Conservation (phyloP, 2,888 invertebrate species). For the Ectemnius cavifrons region DNA sequence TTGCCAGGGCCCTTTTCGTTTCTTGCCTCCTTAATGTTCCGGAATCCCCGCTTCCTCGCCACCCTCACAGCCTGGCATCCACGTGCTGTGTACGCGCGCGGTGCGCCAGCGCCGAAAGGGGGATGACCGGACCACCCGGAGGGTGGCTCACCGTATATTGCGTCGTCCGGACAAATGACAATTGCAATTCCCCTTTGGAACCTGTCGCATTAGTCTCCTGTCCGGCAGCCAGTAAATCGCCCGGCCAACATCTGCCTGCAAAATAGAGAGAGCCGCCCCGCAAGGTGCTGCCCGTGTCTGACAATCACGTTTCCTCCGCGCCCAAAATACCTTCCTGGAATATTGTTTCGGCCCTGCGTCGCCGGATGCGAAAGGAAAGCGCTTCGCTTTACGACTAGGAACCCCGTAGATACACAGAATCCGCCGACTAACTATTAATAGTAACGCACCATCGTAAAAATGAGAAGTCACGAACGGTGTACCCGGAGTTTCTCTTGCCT, state of each 20-base stretch:
- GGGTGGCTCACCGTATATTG: constrained; percentile 59
- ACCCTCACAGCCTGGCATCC: constrained; percentile 47
- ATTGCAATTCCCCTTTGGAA: constrained; percentile 63
- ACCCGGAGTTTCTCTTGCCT: neutral
- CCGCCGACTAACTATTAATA: neutral
- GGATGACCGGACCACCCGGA: constrained; percentile 41
- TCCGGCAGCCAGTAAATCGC: constrained; percentile 26
- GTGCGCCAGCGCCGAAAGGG: constrained; percentile 18
- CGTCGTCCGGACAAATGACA: constrained; percentile 65
- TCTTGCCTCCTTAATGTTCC: constrained; percentile 60
- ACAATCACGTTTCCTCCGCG: neutral
- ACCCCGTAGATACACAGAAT: too few relatives aligned
- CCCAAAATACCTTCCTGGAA: neutral
- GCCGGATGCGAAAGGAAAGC: neutral
- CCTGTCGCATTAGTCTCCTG: constrained; percentile 55
- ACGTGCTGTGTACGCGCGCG: constrained; percentile 32
- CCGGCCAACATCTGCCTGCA: constrained; percentile 8
- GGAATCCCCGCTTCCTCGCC: constrained; percentile 40
- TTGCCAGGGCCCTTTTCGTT: constrained; percentile 30
- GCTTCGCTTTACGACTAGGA: neutral
- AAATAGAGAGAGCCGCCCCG: neutral
- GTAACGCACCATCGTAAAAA: neutral
- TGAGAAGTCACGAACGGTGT: constrained; percentile 2
- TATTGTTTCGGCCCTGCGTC: neutral
- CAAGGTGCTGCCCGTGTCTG: neutral